Conservation (phyloP, 2,888 invertebrate genomes). For the Petrolisthes manimaculis region DNA sequence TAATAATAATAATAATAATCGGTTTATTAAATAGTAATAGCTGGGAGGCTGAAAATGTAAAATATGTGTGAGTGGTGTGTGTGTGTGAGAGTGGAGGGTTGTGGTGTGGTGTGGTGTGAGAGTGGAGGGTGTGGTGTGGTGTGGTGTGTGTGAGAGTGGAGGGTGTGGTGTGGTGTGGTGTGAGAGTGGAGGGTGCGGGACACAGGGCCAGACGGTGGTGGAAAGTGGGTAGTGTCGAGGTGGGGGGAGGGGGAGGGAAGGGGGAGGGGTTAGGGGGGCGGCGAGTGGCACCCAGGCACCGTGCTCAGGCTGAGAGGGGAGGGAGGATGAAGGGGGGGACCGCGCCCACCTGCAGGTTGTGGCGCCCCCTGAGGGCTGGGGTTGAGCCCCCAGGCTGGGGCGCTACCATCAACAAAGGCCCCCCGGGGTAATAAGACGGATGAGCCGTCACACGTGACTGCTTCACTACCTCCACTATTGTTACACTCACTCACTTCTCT, state of each 20-base stretch:
- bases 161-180: not conserved
- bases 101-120: not conserved
- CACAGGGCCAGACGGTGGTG: constrained; percentile 5
- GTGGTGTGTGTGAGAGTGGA: not conserved
- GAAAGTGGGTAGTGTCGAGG: not conserved
- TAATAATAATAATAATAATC: too few species aligned
- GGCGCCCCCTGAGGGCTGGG: constrained; percentile 17
- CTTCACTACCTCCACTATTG: not conserved
- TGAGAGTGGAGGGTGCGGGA: not conserved
- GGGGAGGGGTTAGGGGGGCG: not conserved
- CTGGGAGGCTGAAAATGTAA: not conserved
- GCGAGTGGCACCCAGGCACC: constrained; percentile 7
- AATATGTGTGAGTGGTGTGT: not conserved
- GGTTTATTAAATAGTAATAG: too few species aligned
- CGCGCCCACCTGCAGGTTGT: not conserved
- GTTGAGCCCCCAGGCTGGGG: not conserved
- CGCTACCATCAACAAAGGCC: not conserved
- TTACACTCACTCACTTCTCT: not conserved
- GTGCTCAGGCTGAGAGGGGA: not conserved
- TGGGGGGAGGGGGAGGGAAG: not conserved
- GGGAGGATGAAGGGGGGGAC: not conserved
- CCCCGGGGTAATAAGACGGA: constrained; percentile 18
- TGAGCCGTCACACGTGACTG: constrained; percentile 24
- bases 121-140: not conserved
- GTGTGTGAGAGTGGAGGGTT: not conserved